phyloP scores from a whole-genome alignment of 2,113 vertebrate species.

The Mustelus asterias region DNA sequence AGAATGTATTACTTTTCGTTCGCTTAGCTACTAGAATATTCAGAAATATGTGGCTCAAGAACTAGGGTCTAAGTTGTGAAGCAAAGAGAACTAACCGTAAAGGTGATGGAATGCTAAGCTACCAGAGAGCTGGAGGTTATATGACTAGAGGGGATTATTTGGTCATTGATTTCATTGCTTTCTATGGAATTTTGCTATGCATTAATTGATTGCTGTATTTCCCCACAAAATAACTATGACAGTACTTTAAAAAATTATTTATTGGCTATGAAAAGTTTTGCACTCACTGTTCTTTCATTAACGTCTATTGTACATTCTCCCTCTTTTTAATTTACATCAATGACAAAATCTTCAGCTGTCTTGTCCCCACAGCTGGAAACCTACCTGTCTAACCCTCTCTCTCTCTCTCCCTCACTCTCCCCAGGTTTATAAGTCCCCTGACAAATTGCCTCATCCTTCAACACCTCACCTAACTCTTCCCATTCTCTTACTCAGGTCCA shows the following conservation, averaged over 20 bases:
- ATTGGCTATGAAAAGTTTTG: not conserved
- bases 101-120: not conserved
- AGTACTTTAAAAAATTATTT: not conserved
- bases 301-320: not conserved
- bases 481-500: not conserved
- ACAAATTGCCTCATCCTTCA: not conserved
- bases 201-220: not conserved
- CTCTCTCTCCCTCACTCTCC: not conserved
- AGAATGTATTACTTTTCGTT: not conserved
- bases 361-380: not conserved
- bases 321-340: not conserved
- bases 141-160: not conserved
- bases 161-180: not conserved
- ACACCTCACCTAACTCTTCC: not conserved
- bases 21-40: not conserved
- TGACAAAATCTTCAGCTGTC: not conserved
- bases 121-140: not conserved
- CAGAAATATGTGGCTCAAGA: not conserved
- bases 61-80: not conserved
- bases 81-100: not conserved
- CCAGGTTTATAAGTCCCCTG: not conserved
- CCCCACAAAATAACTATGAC: not conserved
- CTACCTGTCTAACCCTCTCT: not conserved
- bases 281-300: not conserved
- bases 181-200: not conserved